These are phyloP conservation scores for Sinopyrophorus schimmeli DNA, from an alignment of 2,888 invertebrate species.

Conservation along the genomic window DNA sequence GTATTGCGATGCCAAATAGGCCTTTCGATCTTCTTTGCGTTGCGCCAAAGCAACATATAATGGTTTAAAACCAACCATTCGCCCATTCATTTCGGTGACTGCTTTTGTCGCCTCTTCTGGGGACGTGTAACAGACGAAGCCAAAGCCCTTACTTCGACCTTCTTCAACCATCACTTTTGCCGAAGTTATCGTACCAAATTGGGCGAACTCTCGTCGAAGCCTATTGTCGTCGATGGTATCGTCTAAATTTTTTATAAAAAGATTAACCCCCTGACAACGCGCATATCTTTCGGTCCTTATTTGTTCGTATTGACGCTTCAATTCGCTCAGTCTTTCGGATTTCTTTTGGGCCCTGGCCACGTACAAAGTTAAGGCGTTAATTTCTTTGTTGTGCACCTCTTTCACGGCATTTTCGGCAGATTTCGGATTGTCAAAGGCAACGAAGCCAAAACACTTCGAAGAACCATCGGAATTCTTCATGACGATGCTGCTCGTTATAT, in stretches of 20 bases:
- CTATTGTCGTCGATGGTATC: constrained; percentile 70
- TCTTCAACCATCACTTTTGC: constrained; percentile 68
- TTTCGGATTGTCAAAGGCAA: constrained; percentile 96
- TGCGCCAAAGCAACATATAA: constrained; percentile 74
- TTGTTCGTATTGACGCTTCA: constrained; percentile 94
- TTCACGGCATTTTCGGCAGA: constrained; percentile 90
- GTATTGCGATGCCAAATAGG: constrained; percentile 69
- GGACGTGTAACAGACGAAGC: constrained; percentile 72
- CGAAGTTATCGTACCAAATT: constrained; percentile 70
- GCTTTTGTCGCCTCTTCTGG: constrained; percentile 74
- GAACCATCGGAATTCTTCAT: constrained; percentile 90
- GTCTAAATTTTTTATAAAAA: constrained; percentile 74
- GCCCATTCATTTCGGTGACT: constrained; percentile 72
- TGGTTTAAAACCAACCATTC: constrained; percentile 70
- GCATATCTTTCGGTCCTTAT: constrained; percentile 88
- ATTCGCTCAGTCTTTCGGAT: constrained; percentile 92
- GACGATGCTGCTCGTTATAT: constrained; percentile 87
- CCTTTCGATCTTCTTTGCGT: constrained; percentile 71
- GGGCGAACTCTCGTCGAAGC: constrained; percentile 65
- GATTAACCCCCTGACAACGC: constrained; percentile 66
- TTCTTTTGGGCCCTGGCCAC: constrained; percentile 99
- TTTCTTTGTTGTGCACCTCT: constrained; percentile 86
- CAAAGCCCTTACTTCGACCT: constrained; percentile 62
- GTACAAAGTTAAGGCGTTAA: constrained; percentile 76
- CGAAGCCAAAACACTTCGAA: constrained; percentile 99